Evolutionary conservation across 2,888 invertebrate species (phyloP), one percentile per base, ranked within the genome.

Genomic region (Catocala sponsa): DNA sequence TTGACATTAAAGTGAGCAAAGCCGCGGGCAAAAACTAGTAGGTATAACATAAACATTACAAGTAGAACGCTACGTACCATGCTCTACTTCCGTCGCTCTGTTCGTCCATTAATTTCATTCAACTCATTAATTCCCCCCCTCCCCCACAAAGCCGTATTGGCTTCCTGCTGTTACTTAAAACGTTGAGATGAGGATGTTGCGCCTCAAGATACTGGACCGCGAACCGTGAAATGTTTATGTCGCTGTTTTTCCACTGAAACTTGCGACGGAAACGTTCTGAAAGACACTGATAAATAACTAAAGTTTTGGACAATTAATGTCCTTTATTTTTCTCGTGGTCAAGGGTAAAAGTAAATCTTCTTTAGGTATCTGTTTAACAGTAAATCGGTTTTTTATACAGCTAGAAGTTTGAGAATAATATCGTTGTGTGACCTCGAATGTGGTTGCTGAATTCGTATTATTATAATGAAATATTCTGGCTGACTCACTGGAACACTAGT

Each of bases 101-200:
- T 63, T 56, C 41, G 54, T 47, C 59, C 70, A 75, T 76, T 72
- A 59, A 70, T 70, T 56, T 78, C 64, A 73, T 76, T 70, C 73
- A 76, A 76, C 50, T 76, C 73, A 78, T 76, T 76, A 66, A 68
- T 48, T n/a, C n/a, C n/a, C n/a, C n/a, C n/a, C n/a, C n/a, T n/a
- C 63, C 51, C 54, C 58, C 63, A 61, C 59, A 62, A 49, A 51
- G 55, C 50, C 59, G 48, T 49, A 70, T 68, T 65, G 58, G 41
- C 61, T 77, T 70, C 71, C 74, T 67, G 74, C 67, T 63, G 64
- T 55, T 63, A 56, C 62, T 53, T 62, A 51, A 61, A 70, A 61
- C 48, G 70, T 58, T 64, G 5, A 42, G 35, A 33, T 38, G 41
- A 49, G 10, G 43, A 48, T 13, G 33, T 13, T 41, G 50, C 10